Evolutionary conservation across 1,140 invertebrate genomes (phyloP), one percentile per base, ranked within the genome.

Genomic region (Chionoecetes opilio): DNA sequence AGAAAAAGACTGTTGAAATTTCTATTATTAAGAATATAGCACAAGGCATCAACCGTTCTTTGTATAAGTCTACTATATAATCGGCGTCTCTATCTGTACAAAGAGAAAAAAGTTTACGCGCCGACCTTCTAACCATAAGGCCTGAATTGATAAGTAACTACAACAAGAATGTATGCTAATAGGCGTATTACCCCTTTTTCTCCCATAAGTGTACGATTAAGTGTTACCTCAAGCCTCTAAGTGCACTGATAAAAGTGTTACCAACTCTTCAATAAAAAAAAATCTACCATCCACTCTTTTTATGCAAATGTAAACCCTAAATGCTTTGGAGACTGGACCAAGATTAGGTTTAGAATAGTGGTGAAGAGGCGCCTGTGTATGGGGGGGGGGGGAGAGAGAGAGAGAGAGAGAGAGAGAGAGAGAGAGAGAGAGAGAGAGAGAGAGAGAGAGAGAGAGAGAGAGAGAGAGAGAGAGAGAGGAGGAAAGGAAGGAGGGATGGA

Each of bases 141-240:
- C 21, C 2, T 5, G 63, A n/a, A 75, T 75, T 75, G n/a, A 75
- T n/a, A n/a, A n/a, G 63, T 75, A 26, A 5, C 63, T 3, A 26
- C 63, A 26, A 75, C 46, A 53, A 9, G 21, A 1, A 41, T 14
- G 14, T 14, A 41, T 14, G 14, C 38, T 6, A 53, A 53, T 11
- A 53, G 0, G 21, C 46, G 8, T 17, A 53, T 75, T 26, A 75
- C 0, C 63, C 63, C 26, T 75, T 14, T 14, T 75, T 26, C n/a
- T 26, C 63, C 63, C n/a, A n/a, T 75, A 75, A 75, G 63, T 75
- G 63, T n/a, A n/a, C 63, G 63, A 75, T 75, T 75, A 75, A 75
- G 63, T 75, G 63, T 75, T 75, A 75, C 63, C 21, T 75, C 63
- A 17, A 21, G 63, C 63, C 63, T 2, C n/a, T 75, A n/a, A 75